phyloP scores from a whole-genome alignment of 2,113 vertebrate genomes.

The Danionella cerebrum region DNA sequence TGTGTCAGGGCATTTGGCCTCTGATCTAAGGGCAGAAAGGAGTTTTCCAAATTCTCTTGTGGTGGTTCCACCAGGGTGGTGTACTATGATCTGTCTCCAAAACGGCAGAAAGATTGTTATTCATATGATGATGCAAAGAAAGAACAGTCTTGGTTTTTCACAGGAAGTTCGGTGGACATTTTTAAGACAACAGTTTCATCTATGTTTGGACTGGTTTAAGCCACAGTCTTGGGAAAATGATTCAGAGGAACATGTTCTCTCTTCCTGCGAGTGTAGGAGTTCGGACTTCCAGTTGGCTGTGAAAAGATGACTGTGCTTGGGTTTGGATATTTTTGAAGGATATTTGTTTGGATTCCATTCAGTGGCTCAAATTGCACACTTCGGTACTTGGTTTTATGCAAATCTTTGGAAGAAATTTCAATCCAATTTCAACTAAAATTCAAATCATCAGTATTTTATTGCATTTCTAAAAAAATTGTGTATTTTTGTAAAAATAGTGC shows the following conservation, averaged over 20 bases:
- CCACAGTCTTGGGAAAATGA: not conserved
- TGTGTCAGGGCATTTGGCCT: too few species aligned
- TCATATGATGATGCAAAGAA: not conserved
- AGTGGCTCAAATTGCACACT: too few species aligned
- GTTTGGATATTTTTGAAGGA: not conserved
- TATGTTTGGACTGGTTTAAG: conserved; percentile 13
- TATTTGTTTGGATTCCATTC: too few species aligned
- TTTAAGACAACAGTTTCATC: too few species aligned
- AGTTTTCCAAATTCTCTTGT: not conserved
- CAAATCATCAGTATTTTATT: too few species aligned
- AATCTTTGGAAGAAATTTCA: too few species aligned
- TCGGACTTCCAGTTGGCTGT: not conserved
- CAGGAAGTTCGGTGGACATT: not conserved
- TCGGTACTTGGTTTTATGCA: too few species aligned
- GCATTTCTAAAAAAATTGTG: too few species aligned
- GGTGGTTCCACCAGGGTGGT: too few species aligned
- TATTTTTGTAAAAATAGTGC: too few species aligned
- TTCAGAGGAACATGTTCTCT: not conserved
- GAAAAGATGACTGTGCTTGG: not conserved
- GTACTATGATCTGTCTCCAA: not conserved
- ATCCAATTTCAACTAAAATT: too few species aligned
- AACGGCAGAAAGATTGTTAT: not conserved
- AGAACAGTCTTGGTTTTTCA: not conserved
- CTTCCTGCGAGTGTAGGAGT: conserved; percentile 12
- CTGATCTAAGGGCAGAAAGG: too few species aligned